These are phyloP conservation scores for Mus minutoides DNA, from an alignment of 2,797 vertebrate species.

Conservation along the genomic window DNA sequence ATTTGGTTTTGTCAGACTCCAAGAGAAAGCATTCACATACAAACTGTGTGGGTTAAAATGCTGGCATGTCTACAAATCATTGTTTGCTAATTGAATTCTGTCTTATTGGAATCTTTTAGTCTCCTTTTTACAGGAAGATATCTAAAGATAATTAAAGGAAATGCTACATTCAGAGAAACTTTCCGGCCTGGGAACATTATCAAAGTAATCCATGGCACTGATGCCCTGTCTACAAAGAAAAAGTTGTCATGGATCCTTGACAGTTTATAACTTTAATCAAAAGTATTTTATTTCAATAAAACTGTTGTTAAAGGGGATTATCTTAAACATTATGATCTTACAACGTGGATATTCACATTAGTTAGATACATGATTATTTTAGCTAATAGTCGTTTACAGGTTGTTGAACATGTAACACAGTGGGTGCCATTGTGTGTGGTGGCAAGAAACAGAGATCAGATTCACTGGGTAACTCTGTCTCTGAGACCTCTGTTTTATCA, in stretches of 20 bases:
- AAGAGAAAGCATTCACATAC: neutral
- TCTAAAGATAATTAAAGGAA: conserved; percentile 49
- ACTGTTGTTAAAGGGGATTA: neutral
- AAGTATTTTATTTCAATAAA: conserved; percentile 34
- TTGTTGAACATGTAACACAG: neutral
- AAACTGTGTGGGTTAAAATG: conserved; percentile 18
- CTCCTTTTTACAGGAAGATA: conserved; percentile 37
- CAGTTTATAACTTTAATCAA: conserved; percentile 6
- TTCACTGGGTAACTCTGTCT: neutral
- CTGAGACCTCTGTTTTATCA: neutral
- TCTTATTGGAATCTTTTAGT: conserved; percentile 42
- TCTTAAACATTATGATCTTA: neutral
- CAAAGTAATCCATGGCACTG: neutral
- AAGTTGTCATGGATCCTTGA: neutral
- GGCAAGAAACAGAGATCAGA: neutral
- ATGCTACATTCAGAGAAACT: conserved; percentile 38
- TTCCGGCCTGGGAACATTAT: neutral
- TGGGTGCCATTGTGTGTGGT: accelerated
- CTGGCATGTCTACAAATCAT: neutral
- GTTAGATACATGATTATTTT: neutral
- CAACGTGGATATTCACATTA: neutral
- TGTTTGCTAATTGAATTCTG: conserved; percentile 56
- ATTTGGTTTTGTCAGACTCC: neutral
- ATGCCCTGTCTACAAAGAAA: neutral
- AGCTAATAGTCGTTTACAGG: neutral